A percentile compares a stretch with the other conserved stretches of the same genome.
Evolutionary conservation across 2,113 vertebrate species (phyloP).

Genomic region (Trinectes maculatus): DNA sequence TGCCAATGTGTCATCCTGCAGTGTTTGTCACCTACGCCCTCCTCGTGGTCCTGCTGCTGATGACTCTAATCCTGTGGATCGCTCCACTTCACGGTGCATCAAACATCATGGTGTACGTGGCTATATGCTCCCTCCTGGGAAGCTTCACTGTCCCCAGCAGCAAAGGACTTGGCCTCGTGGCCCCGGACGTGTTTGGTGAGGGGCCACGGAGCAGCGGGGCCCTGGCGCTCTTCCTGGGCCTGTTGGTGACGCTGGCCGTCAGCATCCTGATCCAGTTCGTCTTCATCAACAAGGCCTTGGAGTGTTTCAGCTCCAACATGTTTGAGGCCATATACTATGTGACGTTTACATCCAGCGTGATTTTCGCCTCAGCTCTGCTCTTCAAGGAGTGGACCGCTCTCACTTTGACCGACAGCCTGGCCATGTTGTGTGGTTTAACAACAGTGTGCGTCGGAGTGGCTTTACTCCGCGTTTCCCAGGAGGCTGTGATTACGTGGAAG

Average conservation of each 20-base stretch:
- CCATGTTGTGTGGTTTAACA: conserved; percentile 90
- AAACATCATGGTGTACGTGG: conserved; percentile 95
- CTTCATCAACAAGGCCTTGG: conserved; percentile 95
- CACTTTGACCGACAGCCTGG: conserved; percentile 86
- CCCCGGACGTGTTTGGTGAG: conserved; percentile 86
- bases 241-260: conserved; percentile 87
- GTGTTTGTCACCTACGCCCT: conserved; percentile 89
- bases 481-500: conserved; percentile 86
- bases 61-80: conserved; percentile 90
- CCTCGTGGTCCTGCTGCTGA: conserved; percentile 87
- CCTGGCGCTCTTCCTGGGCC: conserved; percentile 85
- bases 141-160: conserved; percentile 96
- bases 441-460: conserved; percentile 91
- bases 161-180: conserved; percentile 93
- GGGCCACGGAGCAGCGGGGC: conserved; percentile 83
- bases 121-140: conserved; percentile 94
- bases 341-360: conserved; percentile 90
- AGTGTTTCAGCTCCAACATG: conserved; percentile 90
- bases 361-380: conserved; percentile 91
- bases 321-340: conserved; percentile 97
- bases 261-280: conserved; percentile 94
- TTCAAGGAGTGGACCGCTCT: conserved; percentile 94
- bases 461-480: conserved; percentile 92
- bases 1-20: conserved; percentile 76
- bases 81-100: conserved; percentile 89